A percentile compares a stretch with the other conserved stretches of the same genome.
phyloP scores from a whole-genome alignment of 1,140 invertebrate species.

The Euglossa dilemma region DNA sequence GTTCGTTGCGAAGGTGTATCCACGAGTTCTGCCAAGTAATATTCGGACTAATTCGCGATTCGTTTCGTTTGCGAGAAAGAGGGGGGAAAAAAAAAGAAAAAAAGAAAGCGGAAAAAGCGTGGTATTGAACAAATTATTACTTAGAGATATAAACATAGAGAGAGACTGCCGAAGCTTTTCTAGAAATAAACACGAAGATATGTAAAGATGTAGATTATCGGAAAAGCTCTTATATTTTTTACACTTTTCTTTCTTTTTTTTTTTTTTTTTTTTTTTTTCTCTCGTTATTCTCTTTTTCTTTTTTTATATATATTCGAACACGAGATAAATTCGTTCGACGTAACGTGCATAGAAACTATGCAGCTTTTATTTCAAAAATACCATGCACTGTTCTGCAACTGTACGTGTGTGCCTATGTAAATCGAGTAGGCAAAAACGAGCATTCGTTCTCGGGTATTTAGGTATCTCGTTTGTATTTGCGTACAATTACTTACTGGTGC shows the following conservation, averaged over 20 bases:
- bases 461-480: slow-evolving; percentile 3
- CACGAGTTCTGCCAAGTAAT: no score
- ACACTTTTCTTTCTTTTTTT: background rate
- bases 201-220: background rate
- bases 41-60: background rate
- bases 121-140: background rate
- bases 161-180: background rate
- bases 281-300: background rate
- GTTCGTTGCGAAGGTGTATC: background rate
- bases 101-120: background rate
- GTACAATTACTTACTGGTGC: slow-evolving; percentile 20
- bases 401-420: background rate
- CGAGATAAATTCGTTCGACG: background rate
- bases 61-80: slow-evolving; percentile 1
- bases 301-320: background rate
- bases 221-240: background rate
- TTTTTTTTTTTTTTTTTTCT: background rate
- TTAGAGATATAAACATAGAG: background rate
- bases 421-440: background rate
- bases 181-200: background rate
- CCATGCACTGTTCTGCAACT: background rate
- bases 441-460: slow-evolving; percentile 8
- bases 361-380: background rate
- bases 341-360: background rate
- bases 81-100: background rate